Conservation (phyloP, 2,888 invertebrate species). For the Balanococcus diminutus region DNA sequence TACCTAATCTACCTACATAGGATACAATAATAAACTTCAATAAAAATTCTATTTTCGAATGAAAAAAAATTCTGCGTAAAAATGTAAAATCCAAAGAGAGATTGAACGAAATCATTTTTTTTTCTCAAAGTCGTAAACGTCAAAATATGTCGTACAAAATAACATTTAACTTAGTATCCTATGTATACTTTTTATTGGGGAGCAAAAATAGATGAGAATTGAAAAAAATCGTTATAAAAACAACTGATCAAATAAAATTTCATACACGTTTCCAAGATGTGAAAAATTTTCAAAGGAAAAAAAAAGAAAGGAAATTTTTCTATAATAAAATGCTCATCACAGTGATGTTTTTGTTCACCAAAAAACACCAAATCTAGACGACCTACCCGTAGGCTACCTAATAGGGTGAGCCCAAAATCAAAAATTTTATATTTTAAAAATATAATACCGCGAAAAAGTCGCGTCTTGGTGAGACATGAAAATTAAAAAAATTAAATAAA, state of each 20-base stretch:
- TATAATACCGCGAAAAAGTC: too few relatives aligned
- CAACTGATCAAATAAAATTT: not conserved
- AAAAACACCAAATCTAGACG: not conserved
- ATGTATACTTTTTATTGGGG: not conserved
- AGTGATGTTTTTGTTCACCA: not conserved
- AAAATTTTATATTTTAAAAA: too few relatives aligned
- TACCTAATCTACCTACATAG: too few relatives aligned
- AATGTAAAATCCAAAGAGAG: not conserved
- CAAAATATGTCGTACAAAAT: not conserved
- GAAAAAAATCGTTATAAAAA: not conserved
- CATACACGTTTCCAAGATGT: not conserved
- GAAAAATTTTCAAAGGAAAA: not conserved
- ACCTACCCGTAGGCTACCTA: too few relatives aligned
- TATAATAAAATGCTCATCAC: too few relatives aligned
- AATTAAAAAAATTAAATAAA: too few relatives aligned
- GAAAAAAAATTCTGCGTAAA: not conserved
- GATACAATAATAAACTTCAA: not conserved
- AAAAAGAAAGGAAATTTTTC: too few relatives aligned
- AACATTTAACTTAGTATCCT: not conserved
- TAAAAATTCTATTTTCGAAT: not conserved
- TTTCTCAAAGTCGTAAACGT: not conserved
- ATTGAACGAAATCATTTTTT: not conserved
- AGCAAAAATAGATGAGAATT: too few relatives aligned
- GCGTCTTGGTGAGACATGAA: too few relatives aligned
- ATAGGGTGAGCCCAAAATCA: too few relatives aligned